Conservation (phyloP, 2,888 invertebrate species). For the Plebejus anna region DNA sequence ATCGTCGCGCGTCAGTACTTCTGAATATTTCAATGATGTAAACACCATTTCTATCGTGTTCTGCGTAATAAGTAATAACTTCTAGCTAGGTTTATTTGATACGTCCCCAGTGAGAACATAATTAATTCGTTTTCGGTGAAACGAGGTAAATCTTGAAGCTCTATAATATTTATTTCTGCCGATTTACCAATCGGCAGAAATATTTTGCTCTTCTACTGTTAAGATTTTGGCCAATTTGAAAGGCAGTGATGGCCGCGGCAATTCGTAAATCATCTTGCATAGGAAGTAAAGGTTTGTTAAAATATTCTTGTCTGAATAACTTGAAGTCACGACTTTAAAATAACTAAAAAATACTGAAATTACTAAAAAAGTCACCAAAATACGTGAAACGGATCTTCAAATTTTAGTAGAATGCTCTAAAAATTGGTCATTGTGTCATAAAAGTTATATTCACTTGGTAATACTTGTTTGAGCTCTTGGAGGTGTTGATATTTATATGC, state of each 20-base stretch:
- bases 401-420: too few species aligned
- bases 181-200: too few species aligned
- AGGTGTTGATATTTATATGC: too few species aligned
- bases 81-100: conserved; percentile 25
- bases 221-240: conserved; percentile 30
- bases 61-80: conserved; percentile 20
- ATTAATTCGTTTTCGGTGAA: conserved; percentile 25
- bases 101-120: conserved; percentile 27
- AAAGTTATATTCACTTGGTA: too few species aligned
- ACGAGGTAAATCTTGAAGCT: conserved; percentile 30
- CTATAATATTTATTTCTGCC: background rate
- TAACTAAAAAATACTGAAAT: background rate
- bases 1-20: conserved; percentile 23
- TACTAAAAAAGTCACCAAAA: too few species aligned
- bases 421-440: too few species aligned
- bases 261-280: conserved; percentile 28
- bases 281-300: conserved; percentile 29
- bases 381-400: too few species aligned
- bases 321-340: conserved; percentile 28
- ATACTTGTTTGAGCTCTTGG: too few species aligned
- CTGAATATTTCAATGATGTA: conserved; percentile 29
- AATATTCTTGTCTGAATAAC: conserved; percentile 31
- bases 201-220: conserved; percentile 29
- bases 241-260: conserved; percentile 30
- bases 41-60: conserved; percentile 27